phyloP scores from a whole-genome alignment of 2,797 vertebrate genomes.

The Prunella strophiata region DNA sequence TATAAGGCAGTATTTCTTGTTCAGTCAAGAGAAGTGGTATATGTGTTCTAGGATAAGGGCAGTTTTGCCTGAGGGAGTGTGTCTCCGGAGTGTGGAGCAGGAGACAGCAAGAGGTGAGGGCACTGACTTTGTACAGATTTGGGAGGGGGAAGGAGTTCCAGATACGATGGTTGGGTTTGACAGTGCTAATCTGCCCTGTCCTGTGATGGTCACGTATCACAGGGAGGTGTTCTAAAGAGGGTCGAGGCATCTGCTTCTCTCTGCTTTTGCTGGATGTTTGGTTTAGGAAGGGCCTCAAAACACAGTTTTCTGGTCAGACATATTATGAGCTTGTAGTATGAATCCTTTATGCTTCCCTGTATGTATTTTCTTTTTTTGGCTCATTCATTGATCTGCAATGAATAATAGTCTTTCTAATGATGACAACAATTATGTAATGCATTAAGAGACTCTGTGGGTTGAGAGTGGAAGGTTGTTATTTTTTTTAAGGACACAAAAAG shows the following conservation, averaged over 20 bases:
- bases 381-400: not conserved
- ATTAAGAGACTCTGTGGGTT: not conserved
- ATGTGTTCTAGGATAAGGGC: not conserved
- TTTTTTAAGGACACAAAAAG: not conserved
- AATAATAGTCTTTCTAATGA: not conserved
- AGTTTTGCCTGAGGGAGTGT: not conserved
- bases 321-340: not conserved
- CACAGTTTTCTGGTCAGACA: not conserved
- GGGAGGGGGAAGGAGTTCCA: not conserved
- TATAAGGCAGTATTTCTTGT: slow-evolving; percentile 33
- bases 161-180: not conserved
- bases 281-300: not conserved
- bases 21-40: not conserved
- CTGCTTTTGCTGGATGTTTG: not conserved
- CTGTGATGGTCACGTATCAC: not conserved
- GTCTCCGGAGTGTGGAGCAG: not conserved
- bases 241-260: not conserved
- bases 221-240: not conserved
- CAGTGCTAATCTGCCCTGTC: not conserved
- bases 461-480: not conserved
- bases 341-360: not conserved
- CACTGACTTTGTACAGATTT: not conserved
- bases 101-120: not conserved
- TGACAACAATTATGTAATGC: not conserved
- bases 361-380: not conserved